Conservation (phyloP, 2,888 invertebrate genomes). For the Acronicta leporina region DNA sequence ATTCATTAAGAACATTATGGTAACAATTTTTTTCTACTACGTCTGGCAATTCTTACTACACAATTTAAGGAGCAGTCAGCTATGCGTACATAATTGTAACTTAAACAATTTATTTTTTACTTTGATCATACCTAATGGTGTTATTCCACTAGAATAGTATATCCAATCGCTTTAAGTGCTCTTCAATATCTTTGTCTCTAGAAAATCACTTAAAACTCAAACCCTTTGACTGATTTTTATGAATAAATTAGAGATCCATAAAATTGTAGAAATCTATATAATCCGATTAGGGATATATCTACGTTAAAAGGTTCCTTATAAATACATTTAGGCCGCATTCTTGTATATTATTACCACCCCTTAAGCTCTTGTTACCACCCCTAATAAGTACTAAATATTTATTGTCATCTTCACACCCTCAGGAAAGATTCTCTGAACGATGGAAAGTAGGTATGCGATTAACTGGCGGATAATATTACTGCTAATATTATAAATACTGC, state of each 20-base stretch:
- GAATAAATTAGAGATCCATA: constrained; percentile 51
- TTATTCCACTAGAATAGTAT: constrained; percentile 12
- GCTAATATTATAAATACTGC: no score
- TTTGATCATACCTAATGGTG: constrained; percentile 1
- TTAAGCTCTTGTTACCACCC: constrained; percentile 40
- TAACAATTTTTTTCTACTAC: no score
- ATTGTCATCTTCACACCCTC: constrained; percentile 45
- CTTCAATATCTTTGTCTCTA: constrained; percentile 11
- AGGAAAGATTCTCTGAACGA: constrained; percentile 19
- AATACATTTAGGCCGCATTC: constrained; percentile 61
- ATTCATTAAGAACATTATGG: no score
- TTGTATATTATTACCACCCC: constrained; percentile 45
- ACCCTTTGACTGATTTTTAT: constrained; percentile 29
- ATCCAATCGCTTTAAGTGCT: background rate
- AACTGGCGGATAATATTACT: constrained; percentile 10
- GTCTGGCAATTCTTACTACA: no score
- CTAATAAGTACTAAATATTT: constrained; percentile 71
- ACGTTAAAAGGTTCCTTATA: constrained; percentile 57
- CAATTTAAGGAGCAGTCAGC: no score
- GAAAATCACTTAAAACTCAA: constrained; percentile 30
- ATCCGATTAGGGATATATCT: constrained; percentile 57
- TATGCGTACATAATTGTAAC: background rate
- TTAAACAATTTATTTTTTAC: background rate
- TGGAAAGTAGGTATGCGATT: constrained; percentile 17
- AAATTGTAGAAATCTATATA: constrained; percentile 50